Percentiles rank a stretch among this genome's conserved stretches.
phyloP scores from a whole-genome alignment of 2,113 vertebrate genomes.

The Plotosus lineatus region DNA sequence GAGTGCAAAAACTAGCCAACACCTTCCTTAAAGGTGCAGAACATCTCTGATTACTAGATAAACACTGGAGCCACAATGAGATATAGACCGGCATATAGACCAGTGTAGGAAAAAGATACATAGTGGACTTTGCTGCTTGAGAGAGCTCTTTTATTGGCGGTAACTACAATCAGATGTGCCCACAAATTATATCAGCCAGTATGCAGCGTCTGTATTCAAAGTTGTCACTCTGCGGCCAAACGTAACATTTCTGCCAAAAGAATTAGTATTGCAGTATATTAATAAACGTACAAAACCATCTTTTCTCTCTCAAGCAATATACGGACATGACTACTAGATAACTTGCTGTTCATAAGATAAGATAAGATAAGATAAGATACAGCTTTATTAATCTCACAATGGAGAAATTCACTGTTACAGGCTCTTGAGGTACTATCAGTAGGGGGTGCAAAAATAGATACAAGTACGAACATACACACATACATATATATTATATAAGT shows the following conservation, averaged over 20 bases:
- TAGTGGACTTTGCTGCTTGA: not conserved
- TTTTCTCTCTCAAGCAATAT: not conserved
- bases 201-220: constrained; percentile 3
- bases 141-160: not conserved
- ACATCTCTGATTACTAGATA: not conserved
- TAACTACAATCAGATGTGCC: not conserved
- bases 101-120: too few species aligned
- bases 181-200: not conserved
- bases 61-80: not conserved
- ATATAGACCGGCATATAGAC: not conserved
- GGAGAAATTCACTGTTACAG: too few species aligned
- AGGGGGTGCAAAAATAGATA: too few species aligned
- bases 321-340: not conserved
- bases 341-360: not conserved
- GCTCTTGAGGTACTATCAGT: too few species aligned
- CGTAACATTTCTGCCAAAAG: not conserved
- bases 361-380: too few species aligned
- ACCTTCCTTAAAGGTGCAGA: not conserved
- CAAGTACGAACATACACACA: too few species aligned
- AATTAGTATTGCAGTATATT: not conserved
- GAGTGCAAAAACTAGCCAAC: not conserved
- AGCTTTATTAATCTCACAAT: too few species aligned
- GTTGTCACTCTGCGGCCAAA: not conserved
- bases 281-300: not conserved
- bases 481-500: too few species aligned